Percentiles rank a stretch among this genome's conserved stretches.
phyloP scores from a whole-genome alignment of 1,140 invertebrate species.

The Ditylenchus dipsaci region DNA sequence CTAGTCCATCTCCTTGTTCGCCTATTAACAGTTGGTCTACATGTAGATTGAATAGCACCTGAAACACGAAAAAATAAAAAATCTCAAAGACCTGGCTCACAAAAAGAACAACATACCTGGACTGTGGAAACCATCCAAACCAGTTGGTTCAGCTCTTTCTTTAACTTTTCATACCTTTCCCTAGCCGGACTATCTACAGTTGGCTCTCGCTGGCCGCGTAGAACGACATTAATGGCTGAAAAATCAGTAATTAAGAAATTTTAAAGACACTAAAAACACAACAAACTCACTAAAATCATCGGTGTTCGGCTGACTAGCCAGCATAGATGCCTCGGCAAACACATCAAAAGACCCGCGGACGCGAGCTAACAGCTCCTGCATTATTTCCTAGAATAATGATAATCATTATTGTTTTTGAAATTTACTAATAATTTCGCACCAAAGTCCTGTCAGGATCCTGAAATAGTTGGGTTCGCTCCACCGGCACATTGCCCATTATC shows the following conservation, averaged over 20 bases:
- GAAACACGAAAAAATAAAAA: not conserved
- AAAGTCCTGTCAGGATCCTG: conserved; percentile 9
- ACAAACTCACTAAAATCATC: conserved; percentile 6
- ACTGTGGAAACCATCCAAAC: conserved; percentile 13
- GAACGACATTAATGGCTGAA: conserved; percentile 11
- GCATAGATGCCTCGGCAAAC: conserved; percentile 4
- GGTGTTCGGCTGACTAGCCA: not conserved
- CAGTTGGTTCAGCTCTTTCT: conserved; percentile 14
- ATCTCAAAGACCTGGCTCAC: not conserved
- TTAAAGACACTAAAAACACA: not conserved
- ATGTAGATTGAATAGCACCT: conserved; percentile 11
- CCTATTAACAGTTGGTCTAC: conserved; percentile 9
- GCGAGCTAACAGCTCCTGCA: not conserved
- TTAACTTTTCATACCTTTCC: conserved; percentile 18
- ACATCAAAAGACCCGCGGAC: conserved; percentile 3
- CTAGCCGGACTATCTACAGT: conserved; percentile 15
- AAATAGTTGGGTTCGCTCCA: conserved; percentile 19
- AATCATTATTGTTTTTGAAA: not conserved
- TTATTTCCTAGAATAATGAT: not conserved
- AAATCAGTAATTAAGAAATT: not conserved
- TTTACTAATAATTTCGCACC: conserved; percentile 7
- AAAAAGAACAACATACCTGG: conserved; percentile 6
- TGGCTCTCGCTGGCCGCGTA: conserved; percentile 10
- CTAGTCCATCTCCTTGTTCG: not conserved
- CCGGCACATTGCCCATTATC: conserved; percentile 9